A percentile compares a stretch with the other conserved stretches of the same genome.
These are phyloP conservation scores for Ladona fulva DNA, from an alignment of 1,140 invertebrate species.

Conservation along the genomic window DNA sequence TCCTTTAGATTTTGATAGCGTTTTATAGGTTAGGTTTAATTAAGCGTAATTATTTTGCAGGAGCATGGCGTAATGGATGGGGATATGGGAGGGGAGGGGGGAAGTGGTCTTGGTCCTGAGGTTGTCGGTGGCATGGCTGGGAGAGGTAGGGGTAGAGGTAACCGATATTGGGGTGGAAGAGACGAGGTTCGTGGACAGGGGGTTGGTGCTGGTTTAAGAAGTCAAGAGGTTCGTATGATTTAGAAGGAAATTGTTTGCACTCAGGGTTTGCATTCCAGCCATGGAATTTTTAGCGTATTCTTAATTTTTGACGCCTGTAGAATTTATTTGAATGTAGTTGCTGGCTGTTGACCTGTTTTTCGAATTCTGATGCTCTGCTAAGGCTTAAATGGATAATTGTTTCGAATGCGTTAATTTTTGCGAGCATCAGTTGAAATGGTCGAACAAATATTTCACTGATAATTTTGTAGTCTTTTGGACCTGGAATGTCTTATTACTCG, in stretches of 20 bases:
- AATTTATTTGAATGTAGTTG: too few relatives aligned
- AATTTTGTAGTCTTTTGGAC: too few relatives aligned
- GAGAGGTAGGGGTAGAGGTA: neutral
- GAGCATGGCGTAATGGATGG: neutral
- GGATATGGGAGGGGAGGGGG: neutral
- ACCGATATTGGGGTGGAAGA: slow-evolving; percentile 7
- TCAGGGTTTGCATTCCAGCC: neutral
- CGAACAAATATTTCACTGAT: too few relatives aligned
- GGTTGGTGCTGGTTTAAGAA: neutral
- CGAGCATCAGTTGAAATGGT: too few relatives aligned
- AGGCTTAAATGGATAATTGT: too few relatives aligned
- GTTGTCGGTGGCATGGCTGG: neutral
- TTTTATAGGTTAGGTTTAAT: neutral
- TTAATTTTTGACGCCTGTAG: too few relatives aligned
- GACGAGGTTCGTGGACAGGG: neutral
- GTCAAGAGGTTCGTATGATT: neutral
- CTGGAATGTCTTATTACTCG: too few relatives aligned
- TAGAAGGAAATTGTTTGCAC: neutral
- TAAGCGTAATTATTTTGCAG: neutral
- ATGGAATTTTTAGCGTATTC: too few relatives aligned
- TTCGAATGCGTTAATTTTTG: too few relatives aligned
- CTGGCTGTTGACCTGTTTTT: too few relatives aligned
- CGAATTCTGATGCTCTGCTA: too few relatives aligned
- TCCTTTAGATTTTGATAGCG: neutral
- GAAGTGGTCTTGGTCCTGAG: neutral